phyloP scores from a whole-genome alignment of 2,888 invertebrate species.

The Lycaena phlaeas region DNA sequence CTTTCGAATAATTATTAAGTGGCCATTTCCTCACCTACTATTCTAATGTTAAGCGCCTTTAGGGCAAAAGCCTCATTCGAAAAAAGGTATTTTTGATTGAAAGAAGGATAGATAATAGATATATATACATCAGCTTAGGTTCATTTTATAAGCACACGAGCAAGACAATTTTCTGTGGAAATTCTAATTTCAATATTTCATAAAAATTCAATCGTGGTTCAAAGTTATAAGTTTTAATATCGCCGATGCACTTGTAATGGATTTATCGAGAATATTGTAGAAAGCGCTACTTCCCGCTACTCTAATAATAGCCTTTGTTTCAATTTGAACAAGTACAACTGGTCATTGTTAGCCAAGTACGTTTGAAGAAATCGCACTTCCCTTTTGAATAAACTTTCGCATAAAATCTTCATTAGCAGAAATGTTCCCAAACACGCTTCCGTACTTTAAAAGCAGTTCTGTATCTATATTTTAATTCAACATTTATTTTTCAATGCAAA shows the following conservation, averaged over 20 bases:
- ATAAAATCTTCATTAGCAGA: conserved; percentile 25
- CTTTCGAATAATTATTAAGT: no score
- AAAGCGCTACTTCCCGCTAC: conserved; percentile 27
- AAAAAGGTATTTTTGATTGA: no score
- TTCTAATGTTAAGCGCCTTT: no score
- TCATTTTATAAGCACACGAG: no score
- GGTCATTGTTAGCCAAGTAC: conserved; percentile 19
- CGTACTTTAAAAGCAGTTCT: conserved; percentile 5
- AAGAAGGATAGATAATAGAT: no score
- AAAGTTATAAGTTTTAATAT: conserved; percentile 22
- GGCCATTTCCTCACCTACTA: no score
- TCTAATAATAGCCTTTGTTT: conserved; percentile 30
- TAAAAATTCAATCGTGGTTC: no score
- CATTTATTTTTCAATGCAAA: neutral
- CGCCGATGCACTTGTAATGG: conserved; percentile 26
- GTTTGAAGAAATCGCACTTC: conserved; percentile 17
- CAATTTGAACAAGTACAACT: conserved; percentile 25
- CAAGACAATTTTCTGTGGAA: no score
- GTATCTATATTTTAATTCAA: conserved; percentile 6
- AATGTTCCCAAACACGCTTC: conserved; percentile 16
- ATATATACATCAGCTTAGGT: no score
- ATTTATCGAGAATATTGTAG: conserved; percentile 25
- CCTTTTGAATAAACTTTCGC: conserved; percentile 23
- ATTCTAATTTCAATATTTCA: no score
- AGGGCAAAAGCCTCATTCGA: no score